Evolutionary conservation across 2,797 vertebrate species (phyloP), one percentile per base, ranked within the genome.

Genomic region (Lacerta bilineata): DNA sequence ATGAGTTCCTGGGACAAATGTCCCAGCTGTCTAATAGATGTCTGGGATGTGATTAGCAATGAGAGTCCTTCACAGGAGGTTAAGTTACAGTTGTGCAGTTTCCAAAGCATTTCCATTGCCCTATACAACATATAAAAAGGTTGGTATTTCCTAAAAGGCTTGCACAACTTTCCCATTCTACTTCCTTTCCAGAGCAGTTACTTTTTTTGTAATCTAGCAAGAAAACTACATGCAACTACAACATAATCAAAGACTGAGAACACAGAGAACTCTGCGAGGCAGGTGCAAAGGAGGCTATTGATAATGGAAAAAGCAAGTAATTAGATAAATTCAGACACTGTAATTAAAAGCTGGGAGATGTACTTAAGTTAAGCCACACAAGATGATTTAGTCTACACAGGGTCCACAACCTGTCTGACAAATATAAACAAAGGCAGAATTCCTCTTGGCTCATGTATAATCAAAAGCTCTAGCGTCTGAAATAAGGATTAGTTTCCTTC

Each of bases 311-410:
- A 90, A 87, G 71, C 61, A 80, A 84, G 82, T 84, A 87, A 90
- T 87, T 87, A 90, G 69, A 76, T 80, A 75, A 80, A 76, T 69
- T 55, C 86, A 80, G 77, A 90, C 82, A 69, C 1, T 84, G 55
- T 87, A 90, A 90, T 90, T 90, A 90, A 90, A 80, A 80, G 33
- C 61, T 64, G 29, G 68, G 46, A 76, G 36, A 76, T 39, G 69
- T 84, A 66, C 29, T 91, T 85, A 74, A 87, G 33, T 74, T 89
- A 85, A 83, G 84, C 55, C 13, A 10, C 3, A n/a, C 84, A 83
- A 78, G 80, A 68, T 80, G 59, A 59, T 87, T 69, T 59, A 68
- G 75, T 72, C 75, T 90, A 3, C n/a, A 87, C n/a, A 87, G 3
- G 15, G 9, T 39, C 39, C 46, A 66, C 3, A n/a, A 23, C 46